A percentile compares a stretch with the other conserved stretches of the same genome.
phyloP scores from a whole-genome alignment of 2,797 vertebrate genomes.

The Acanthurus leucopareius region DNA sequence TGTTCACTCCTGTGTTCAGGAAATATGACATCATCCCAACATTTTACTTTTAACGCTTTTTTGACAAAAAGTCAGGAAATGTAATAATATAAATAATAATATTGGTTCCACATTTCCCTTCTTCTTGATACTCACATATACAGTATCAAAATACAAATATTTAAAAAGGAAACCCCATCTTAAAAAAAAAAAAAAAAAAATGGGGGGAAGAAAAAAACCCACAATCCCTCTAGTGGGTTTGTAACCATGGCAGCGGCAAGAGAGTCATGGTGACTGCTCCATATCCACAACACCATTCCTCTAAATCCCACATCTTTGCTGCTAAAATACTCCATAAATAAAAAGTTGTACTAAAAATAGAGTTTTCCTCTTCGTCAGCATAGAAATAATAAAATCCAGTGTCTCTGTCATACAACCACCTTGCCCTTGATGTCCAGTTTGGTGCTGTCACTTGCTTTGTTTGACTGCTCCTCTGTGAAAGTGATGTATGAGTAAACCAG shows the following conservation, averaged over 20 bases:
- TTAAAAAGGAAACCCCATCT: slow-evolving; percentile 41
- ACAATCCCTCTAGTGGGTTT: slow-evolving; percentile 49
- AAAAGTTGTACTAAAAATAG: slow-evolving; percentile 70
- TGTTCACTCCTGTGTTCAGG: slow-evolving; percentile 1
- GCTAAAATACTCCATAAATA: slow-evolving; percentile 72
- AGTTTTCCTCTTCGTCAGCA: slow-evolving; percentile 46
- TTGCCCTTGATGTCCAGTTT: slow-evolving; percentile 84
- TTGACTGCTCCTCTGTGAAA: slow-evolving; percentile 92
- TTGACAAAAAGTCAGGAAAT: slow-evolving; percentile 34
- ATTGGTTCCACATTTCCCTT: slow-evolving; percentile 59
- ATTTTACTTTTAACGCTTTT: slow-evolving; percentile 19
- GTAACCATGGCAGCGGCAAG: slow-evolving; percentile 59
- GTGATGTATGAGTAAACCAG: slow-evolving; percentile 98
- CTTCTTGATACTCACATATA: slow-evolving; percentile 47
- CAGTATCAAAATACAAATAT: slow-evolving; percentile 67
- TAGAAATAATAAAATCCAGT: slow-evolving; percentile 69
- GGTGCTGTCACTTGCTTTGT: slow-evolving; percentile 85
- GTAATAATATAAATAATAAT: slow-evolving; percentile 47
- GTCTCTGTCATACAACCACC: slow-evolving; percentile 81
- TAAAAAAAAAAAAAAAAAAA: slow-evolving; percentile 20
- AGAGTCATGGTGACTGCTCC: slow-evolving; percentile 22
- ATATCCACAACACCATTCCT: slow-evolving; percentile 18
- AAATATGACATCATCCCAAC: slow-evolving; percentile 27
- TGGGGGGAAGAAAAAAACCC: slow-evolving; percentile 18
- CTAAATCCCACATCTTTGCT: slow-evolving; percentile 2